Percentiles rank a stretch among this genome's conserved stretches.
phyloP scores from a whole-genome alignment of 2,888 invertebrate species.

The Thelaira solivaga region DNA sequence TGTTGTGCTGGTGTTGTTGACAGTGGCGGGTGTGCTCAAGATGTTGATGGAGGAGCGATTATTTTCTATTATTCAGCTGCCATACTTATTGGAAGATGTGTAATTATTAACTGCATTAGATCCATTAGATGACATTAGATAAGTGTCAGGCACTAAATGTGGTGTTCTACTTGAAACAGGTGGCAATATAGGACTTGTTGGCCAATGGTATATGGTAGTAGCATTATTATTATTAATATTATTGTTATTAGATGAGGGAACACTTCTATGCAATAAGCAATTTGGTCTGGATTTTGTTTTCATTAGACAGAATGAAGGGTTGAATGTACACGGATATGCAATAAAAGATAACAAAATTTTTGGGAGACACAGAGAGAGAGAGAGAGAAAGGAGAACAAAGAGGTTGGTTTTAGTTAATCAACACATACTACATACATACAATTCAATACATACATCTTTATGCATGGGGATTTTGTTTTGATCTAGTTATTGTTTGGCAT shows the following conservation, averaged over 20 bases:
- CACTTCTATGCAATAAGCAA: slow-evolving; percentile 77
- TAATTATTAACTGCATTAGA: slow-evolving; percentile 77
- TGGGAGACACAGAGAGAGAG: slow-evolving; percentile 33
- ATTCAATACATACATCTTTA: too few relatives aligned
- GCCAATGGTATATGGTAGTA: slow-evolving; percentile 85
- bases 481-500: too few relatives aligned
- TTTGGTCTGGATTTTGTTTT: slow-evolving; percentile 70
- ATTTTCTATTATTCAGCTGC: slow-evolving; percentile 77
- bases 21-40: slow-evolving; percentile 69
- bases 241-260: slow-evolving; percentile 80
- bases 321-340: too few relatives aligned
- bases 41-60: slow-evolving; percentile 73
- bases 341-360: slow-evolving; percentile 42
- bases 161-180: slow-evolving; percentile 84
- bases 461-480: too few relatives aligned
- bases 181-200: slow-evolving; percentile 86
- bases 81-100: slow-evolving; percentile 77
- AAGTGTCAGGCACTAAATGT: slow-evolving; percentile 85
- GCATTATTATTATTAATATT: too few relatives aligned
- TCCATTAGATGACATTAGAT: slow-evolving; percentile 76
- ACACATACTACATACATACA: slow-evolving; percentile 29
- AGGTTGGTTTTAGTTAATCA: slow-evolving; percentile 42
- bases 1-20: slow-evolving; percentile 29
- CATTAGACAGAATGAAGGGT: too few relatives aligned
- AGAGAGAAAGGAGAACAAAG: slow-evolving; percentile 30